Conservation (phyloP, 1,140 invertebrate genomes). For the Argopecten irradians region DNA sequence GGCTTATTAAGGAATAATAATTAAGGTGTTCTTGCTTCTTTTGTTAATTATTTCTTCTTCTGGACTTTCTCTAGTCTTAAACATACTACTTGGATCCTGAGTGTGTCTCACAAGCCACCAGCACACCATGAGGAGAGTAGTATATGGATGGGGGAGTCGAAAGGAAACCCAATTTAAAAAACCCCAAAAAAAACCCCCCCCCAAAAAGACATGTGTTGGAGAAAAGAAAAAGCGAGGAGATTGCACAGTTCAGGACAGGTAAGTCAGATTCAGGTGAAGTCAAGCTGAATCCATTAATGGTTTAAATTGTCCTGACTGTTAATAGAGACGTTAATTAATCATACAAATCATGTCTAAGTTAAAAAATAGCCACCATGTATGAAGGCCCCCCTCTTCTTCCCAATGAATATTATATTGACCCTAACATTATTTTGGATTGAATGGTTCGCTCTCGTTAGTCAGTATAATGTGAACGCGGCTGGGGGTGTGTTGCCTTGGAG, state of each 20-base stretch:
- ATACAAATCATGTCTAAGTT: constrained; percentile 35
- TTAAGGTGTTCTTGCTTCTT: too few species aligned
- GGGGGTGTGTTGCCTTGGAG: too few species aligned
- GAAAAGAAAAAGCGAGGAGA: neutral
- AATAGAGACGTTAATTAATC: constrained; percentile 33
- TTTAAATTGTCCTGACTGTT: constrained; percentile 35
- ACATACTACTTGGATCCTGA: constrained; percentile 31
- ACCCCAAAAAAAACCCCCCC: too few species aligned
- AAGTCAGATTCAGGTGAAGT: neutral
- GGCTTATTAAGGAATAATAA: too few species aligned
- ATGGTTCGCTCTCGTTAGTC: too few species aligned
- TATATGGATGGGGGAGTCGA: constrained; percentile 18
- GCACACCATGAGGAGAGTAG: neutral
- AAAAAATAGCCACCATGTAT: constrained; percentile 39
- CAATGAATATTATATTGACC: too few species aligned
- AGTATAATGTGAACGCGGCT: too few species aligned
- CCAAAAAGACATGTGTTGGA: neutral
- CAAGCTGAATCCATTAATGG: constrained; percentile 34
- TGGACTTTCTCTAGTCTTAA: constrained; percentile 28
- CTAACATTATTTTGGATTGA: too few species aligned
- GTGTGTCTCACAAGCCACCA: constrained; percentile 29
- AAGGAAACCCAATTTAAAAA: neutral
- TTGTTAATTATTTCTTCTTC: too few species aligned
- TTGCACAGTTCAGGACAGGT: neutral
- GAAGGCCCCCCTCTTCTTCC: too few species aligned